phyloP scores from a whole-genome alignment of 2,113 vertebrate species.

The Mixornis gularis region DNA sequence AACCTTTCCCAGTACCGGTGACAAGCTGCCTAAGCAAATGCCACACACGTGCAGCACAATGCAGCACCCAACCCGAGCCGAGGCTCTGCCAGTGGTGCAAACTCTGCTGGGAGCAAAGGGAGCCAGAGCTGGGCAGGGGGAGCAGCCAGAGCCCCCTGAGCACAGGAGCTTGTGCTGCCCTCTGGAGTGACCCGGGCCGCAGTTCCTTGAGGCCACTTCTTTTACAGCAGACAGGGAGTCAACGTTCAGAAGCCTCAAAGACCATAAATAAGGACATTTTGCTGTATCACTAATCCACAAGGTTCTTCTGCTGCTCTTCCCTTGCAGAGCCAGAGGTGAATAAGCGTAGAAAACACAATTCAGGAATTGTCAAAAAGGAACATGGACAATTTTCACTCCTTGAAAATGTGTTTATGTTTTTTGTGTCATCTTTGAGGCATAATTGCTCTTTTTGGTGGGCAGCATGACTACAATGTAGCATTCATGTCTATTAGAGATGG shows the following conservation, averaged over 20 bases:
- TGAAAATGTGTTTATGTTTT: background rate
- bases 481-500: background rate
- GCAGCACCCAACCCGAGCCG: background rate
- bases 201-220: background rate
- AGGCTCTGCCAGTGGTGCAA: background rate
- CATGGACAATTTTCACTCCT: rapidly evolving
- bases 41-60: background rate
- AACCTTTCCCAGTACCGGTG: background rate
- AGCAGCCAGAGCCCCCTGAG: background rate
- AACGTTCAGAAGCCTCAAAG: background rate
- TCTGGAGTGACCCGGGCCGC: rapidly evolving
- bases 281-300: background rate
- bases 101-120: background rate
- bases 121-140: background rate
- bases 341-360: background rate
- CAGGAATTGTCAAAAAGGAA: background rate
- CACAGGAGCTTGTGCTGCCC: background rate
- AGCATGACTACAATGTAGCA: background rate
- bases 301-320: background rate
- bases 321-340: background rate
- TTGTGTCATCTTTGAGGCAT: background rate
- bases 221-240: background rate
- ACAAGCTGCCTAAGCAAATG: background rate
- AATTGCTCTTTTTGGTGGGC: background rate
- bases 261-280: background rate